Percentiles rank a stretch among this genome's conserved stretches.
Evolutionary conservation across 2,113 vertebrate genomes (phyloP).

Genomic region (Lophotis ruficrista): DNA sequence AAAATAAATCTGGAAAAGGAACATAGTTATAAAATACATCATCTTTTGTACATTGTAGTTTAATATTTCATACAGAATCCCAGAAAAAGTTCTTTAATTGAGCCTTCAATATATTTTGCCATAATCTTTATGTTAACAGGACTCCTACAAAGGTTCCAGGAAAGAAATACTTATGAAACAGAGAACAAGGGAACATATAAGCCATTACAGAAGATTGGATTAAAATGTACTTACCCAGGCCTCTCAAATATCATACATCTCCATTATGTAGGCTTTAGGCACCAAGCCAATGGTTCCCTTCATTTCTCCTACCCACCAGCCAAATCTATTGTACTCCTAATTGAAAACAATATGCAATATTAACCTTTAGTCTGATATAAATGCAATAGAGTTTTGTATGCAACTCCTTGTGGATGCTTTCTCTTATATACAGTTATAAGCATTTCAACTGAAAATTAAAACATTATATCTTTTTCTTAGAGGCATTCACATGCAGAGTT

Average conservation of each 20-base stretch:
- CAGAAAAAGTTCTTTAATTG: constrained; percentile 59
- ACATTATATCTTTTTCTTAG: constrained; percentile 62
- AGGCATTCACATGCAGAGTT: constrained; percentile 52
- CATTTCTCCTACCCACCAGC: constrained; percentile 99
- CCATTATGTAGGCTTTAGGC: constrained; percentile 93
- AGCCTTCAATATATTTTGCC: constrained; percentile 60
- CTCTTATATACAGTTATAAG: constrained; percentile 73
- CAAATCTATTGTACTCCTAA: constrained; percentile 94
- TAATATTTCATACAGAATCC: constrained; percentile 61
- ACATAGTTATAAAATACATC: constrained; percentile 17
- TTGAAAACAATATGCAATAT: constrained; percentile 83
- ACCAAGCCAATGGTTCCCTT: constrained; percentile 94
- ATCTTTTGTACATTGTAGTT: constrained; percentile 17
- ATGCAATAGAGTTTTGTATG: constrained; percentile 74
- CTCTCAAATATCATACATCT: constrained; percentile 91
- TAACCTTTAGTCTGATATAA: constrained; percentile 82
- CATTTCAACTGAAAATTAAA: constrained; percentile 73
- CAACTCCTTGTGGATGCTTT: constrained; percentile 75
- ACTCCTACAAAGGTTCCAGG: constrained; percentile 75
- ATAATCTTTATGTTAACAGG: constrained; percentile 75
- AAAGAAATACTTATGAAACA: constrained; percentile 79
- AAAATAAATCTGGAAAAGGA: neutral
- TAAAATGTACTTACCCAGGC: constrained; percentile 87
- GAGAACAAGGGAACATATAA: constrained; percentile 81
- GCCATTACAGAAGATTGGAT: constrained; percentile 84